Conservation (phyloP, 2,797 vertebrate species). For the Vespertilio murinus region DNA sequence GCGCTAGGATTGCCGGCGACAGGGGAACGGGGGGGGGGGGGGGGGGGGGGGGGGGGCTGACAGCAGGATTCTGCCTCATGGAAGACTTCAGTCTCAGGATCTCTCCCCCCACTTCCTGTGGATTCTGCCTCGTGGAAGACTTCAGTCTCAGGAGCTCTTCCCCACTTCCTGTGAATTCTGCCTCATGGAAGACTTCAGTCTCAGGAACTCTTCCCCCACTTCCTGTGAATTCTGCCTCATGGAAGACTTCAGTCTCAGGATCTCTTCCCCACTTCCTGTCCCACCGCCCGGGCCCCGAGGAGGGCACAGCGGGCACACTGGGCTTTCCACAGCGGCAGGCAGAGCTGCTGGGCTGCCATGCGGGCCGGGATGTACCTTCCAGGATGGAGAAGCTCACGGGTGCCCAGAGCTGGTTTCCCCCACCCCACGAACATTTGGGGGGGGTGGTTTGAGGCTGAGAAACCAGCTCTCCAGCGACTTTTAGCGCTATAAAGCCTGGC, state of each 20-base stretch:
- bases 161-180: background rate
- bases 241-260: background rate
- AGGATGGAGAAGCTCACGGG: background rate
- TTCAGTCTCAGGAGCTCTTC: background rate
- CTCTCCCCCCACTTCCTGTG: background rate
- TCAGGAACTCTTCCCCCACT: background rate
- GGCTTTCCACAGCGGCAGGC: background rate
- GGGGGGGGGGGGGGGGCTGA: fast-evolving
- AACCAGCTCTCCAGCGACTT: background rate
- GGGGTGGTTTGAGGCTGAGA: background rate
- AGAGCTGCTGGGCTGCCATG: background rate
- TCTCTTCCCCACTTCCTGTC: background rate
- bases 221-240: background rate
- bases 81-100: background rate
- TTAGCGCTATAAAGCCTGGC: background rate
- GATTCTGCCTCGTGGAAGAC: background rate
- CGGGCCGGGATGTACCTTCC: background rate
- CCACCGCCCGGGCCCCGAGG: fast-evolving
- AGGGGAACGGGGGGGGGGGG: fast-evolving
- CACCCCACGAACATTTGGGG: fast-evolving
- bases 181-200: background rate
- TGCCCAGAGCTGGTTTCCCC: background rate
- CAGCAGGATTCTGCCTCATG: background rate
- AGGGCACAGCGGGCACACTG: background rate
- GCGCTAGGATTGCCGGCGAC: fast-evolving